phyloP scores from a whole-genome alignment of 2,113 vertebrate genomes.

The Rhegmatorhina hoffmannsi region DNA sequence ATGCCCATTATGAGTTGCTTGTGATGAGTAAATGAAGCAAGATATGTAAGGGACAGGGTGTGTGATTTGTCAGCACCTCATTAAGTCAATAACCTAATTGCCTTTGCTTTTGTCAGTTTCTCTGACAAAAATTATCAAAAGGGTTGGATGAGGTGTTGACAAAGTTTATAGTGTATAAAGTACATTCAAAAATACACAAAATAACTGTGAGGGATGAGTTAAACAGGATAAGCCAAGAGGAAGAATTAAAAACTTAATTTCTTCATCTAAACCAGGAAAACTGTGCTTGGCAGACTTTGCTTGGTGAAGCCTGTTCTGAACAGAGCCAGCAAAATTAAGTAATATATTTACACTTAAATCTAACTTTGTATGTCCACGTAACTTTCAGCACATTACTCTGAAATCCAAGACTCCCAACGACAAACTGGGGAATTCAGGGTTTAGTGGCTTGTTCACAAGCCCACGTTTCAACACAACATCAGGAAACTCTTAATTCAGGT shows the following conservation, averaged over 20 bases:
- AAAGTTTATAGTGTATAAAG: not conserved
- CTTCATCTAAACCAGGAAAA: not conserved
- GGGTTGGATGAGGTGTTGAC: not conserved
- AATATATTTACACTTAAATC: not conserved
- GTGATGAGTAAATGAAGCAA: not conserved
- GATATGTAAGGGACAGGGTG: not conserved
- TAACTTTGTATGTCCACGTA: fast-evolving
- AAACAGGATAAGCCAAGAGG: not conserved
- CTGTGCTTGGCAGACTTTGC: not conserved
- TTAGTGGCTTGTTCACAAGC: not conserved
- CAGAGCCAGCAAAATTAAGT: not conserved
- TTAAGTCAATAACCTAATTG: not conserved
- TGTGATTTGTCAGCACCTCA: not conserved
- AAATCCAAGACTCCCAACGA: not conserved
- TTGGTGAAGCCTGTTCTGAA: not conserved
- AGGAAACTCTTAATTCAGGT: not conserved
- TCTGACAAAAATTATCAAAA: not conserved
- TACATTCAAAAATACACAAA: not conserved
- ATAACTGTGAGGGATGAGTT: not conserved
- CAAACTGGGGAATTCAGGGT: not conserved
- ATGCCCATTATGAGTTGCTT: not conserved
- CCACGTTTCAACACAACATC: not conserved
- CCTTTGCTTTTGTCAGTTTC: not conserved
- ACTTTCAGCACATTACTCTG: not conserved
- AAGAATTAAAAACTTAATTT: not conserved